Percentiles rank a stretch among this genome's conserved stretches.
Evolutionary conservation across 2,797 vertebrate species (phyloP).

Genomic region (Xerus rutilus): DNA sequence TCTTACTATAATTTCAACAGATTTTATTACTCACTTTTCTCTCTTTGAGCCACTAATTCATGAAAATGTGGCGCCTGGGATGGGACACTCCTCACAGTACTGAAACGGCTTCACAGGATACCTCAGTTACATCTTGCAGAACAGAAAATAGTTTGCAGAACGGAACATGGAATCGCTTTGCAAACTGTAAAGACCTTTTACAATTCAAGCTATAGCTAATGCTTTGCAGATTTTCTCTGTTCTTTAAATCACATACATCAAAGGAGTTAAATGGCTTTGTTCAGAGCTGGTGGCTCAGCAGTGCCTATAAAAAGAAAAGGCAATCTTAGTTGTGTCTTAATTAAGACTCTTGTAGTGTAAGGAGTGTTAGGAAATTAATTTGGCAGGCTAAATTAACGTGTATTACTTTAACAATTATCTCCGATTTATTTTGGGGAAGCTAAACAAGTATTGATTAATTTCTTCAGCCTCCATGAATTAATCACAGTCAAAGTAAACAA

Average conservation of each 20-base stretch:
- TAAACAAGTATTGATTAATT: constrained; percentile 72
- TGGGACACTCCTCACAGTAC: not conserved
- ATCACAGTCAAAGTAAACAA: constrained; percentile 77
- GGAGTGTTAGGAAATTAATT: constrained; percentile 71
- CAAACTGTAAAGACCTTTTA: not conserved
- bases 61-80: not conserved
- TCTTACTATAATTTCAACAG: not conserved
- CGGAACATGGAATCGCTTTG: not conserved
- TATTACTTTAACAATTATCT: constrained; percentile 65
- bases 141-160: not conserved
- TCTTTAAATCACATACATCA: constrained; percentile 18
- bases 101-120: not conserved
- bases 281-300: constrained; percentile 32
- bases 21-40: not conserved
- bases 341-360: constrained; percentile 64
- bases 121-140: not conserved
- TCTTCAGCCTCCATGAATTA: constrained; percentile 54
- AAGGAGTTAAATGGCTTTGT: constrained; percentile 59
- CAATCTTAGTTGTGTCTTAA: constrained; percentile 70
- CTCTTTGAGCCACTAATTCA: not conserved
- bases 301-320: constrained; percentile 56
- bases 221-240: not conserved
- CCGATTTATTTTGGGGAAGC: constrained; percentile 56
- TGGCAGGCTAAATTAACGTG: constrained; percentile 72
- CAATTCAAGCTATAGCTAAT: not conserved